Percentiles rank a stretch among this genome's conserved stretches.
Conservation (phyloP, 23 tunicate species). For the Ascidia mentula region DNA sequence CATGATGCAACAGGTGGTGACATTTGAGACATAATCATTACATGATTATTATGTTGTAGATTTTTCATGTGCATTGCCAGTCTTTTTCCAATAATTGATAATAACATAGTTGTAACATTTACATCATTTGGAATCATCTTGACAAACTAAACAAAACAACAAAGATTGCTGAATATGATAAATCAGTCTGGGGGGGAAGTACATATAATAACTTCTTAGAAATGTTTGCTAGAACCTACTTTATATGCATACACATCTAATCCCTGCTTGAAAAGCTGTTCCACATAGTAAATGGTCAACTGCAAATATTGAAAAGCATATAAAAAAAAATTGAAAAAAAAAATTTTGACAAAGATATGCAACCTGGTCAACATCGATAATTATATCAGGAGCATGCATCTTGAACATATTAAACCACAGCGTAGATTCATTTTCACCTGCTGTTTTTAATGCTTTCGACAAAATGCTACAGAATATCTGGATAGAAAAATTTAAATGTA, state of each 20-base stretch:
- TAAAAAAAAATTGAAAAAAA: background rate
- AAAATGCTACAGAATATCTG: background rate
- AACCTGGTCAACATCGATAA: background rate
- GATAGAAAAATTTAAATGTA: background rate
- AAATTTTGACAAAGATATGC: background rate
- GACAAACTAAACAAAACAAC: background rate
- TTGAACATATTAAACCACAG: background rate
- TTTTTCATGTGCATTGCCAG: background rate
- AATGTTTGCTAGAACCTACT: background rate
- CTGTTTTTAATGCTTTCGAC: background rate
- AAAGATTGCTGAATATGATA: background rate
- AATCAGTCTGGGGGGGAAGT: background rate
- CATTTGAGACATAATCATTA: slow-evolving; percentile 1
- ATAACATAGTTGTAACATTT: background rate
- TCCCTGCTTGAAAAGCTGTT: background rate
- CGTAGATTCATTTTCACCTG: background rate
- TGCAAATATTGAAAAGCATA: too few relatives aligned
- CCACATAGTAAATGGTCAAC: background rate
- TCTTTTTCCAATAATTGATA: background rate
- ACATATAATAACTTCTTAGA: background rate
- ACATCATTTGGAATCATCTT: background rate
- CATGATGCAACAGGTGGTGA: background rate
- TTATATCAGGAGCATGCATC: background rate
- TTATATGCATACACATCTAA: background rate
- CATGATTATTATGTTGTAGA: background rate